A percentile compares a stretch with the other conserved stretches of the same genome.
phyloP scores from a whole-genome alignment of 2,113 vertebrate genomes.

The Pelecanus crispus region DNA sequence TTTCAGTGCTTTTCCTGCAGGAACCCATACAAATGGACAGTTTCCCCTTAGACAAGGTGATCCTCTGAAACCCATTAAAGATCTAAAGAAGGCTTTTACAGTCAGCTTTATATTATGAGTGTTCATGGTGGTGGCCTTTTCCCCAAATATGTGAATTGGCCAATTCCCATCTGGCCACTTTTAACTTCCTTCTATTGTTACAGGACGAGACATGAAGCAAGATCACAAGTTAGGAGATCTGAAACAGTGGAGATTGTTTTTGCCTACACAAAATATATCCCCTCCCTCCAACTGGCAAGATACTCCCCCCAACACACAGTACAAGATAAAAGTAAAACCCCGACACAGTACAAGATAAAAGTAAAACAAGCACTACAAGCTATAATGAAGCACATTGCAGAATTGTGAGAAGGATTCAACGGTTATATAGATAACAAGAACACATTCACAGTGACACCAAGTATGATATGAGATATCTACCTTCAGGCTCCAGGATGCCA shows the following conservation, averaged over 20 bases:
- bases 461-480: neutral
- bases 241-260: neutral
- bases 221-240: neutral
- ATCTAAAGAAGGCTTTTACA: neutral
- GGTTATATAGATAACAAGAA: neutral
- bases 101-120: neutral
- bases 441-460: neutral
- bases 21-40: neutral
- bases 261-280: neutral
- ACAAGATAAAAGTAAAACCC: neutral
- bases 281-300: neutral
- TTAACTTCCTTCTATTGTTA: neutral
- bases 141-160: neutral
- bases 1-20: neutral
- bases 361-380: neutral
- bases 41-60: neutral
- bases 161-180: neutral
- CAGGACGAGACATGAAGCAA: neutral
- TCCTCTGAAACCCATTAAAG: neutral
- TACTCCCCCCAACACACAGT: neutral
- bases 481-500: neutral
- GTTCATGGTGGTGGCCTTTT: neutral
- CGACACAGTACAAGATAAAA: neutral
- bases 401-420: neutral
- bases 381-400: fast-evolving